phyloP scores from a whole-genome alignment of 2,888 invertebrate genomes.

The Spodoptera littoralis region DNA sequence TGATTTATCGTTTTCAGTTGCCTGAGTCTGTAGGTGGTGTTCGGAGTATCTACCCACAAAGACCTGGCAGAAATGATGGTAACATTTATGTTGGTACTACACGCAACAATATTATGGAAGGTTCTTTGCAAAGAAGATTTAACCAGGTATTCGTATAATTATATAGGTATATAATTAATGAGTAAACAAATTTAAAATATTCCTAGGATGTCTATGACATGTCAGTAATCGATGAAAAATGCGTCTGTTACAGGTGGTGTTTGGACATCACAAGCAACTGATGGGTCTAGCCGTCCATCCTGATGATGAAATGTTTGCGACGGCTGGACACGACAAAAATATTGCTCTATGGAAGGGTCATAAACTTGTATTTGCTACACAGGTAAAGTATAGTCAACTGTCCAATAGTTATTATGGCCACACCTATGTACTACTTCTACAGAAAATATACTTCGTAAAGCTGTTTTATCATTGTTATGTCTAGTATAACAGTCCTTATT shows the following conservation, averaged over 20 bases:
- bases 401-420: too few species aligned
- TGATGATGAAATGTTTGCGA: constrained; percentile 96
- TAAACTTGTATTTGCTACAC: constrained; percentile 95
- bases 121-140: constrained; percentile 96
- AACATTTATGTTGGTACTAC: constrained; percentile 97
- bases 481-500: neutral
- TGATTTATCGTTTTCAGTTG: constrained; percentile 86
- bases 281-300: constrained; percentile 97
- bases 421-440: too few species aligned
- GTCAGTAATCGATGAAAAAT: too few species aligned
- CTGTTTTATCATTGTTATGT: too few species aligned
- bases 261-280: constrained; percentile 96
- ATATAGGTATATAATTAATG: too few species aligned
- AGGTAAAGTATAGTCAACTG: constrained; percentile 83
- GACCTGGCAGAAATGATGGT: constrained; percentile 96
- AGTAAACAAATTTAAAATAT: too few species aligned
- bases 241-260: constrained; percentile 90
- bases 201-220: too few species aligned
- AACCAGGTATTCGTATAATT: constrained; percentile 88
- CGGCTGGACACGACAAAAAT: constrained; percentile 97
- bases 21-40: constrained; percentile 97
- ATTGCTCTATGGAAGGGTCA: constrained; percentile 97
- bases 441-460: too few species aligned
- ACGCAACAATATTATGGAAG: constrained; percentile 96
- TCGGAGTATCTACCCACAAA: constrained; percentile 95